Evolutionary conservation across 2,113 vertebrate genomes (phyloP).

Genomic region (Cavia aperea): DNA sequence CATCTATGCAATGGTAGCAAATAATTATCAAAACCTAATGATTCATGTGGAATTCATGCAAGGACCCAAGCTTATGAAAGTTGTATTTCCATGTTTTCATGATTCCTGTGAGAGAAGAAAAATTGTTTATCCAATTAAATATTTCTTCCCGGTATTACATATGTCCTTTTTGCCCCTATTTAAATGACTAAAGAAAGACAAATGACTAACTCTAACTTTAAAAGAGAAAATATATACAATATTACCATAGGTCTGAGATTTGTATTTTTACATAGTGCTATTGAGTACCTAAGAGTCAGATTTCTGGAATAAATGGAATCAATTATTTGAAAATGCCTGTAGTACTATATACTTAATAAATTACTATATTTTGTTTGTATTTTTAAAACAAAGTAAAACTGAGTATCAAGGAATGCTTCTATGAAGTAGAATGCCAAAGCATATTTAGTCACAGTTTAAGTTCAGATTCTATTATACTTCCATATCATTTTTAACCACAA

Average conservation of each 20-base stretch:
- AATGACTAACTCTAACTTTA: not conserved
- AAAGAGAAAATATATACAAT: not conserved
- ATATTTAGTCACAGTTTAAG: not conserved
- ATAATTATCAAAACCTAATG: not conserved
- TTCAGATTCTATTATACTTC: slow-evolving; percentile 29
- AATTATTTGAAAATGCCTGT: not conserved
- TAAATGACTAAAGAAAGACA: not conserved
- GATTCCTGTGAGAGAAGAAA: not conserved
- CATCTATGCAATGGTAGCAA: not conserved
- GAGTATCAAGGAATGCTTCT: not conserved
- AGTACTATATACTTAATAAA: not conserved
- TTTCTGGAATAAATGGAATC: not conserved
- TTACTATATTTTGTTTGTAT: not conserved
- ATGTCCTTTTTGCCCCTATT: not conserved
- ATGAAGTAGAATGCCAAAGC: not conserved
- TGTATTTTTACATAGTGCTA: not conserved
- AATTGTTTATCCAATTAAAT: not conserved
- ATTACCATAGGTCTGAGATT: not conserved
- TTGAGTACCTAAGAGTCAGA: not conserved
- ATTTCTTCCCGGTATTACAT: not conserved
- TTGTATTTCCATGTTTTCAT: not conserved
- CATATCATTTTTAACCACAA: not conserved
- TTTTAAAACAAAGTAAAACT: not conserved
- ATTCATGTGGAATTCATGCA: not conserved
- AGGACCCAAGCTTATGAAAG: not conserved